phyloP scores from a whole-genome alignment of 2,797 vertebrate species.

The Scyliorhinus canicula region DNA sequence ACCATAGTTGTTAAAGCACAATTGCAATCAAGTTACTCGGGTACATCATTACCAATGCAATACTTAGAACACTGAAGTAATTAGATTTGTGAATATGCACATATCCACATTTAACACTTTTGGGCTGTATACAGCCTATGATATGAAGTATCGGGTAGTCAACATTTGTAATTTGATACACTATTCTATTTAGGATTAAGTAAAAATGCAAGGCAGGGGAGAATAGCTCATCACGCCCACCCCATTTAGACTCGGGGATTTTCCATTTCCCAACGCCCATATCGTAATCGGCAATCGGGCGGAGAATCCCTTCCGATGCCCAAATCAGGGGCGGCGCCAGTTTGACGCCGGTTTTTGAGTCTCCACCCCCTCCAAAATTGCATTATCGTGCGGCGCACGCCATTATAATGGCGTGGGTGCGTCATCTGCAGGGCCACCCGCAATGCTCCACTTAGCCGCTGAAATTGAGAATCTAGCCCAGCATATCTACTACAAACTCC shows the following conservation, averaged over 20 bases:
- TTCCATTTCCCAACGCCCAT: too few relatives aligned
- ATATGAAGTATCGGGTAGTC: not conserved
- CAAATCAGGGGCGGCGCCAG: too few relatives aligned
- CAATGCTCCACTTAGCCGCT: too few relatives aligned
- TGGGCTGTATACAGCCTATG: not conserved
- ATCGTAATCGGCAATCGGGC: too few relatives aligned
- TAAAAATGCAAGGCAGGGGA: not conserved
- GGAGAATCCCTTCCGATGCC: too few relatives aligned
- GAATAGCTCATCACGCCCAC: not conserved
- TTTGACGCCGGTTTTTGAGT: too few relatives aligned
- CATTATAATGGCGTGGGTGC: too few relatives aligned
- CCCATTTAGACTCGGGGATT: not conserved
- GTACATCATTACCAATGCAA: slow-evolving; percentile 4
- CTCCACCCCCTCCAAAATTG: too few relatives aligned
- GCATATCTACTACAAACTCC: not conserved
- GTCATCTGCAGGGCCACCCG: too few relatives aligned
- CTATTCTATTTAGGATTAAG: not conserved
- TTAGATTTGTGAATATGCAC: not conserved
- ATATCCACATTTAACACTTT: not conserved
- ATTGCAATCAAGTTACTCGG: slow-evolving; percentile 12
- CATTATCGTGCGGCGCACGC: too few relatives aligned
- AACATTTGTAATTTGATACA: not conserved
- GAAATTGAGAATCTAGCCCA: too few relatives aligned
- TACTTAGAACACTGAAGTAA: not conserved
- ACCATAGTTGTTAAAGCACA: slow-evolving; percentile 15